Evolutionary conservation across 2,113 vertebrate species (phyloP).

Genomic region (Turdus rufiventris): DNA sequence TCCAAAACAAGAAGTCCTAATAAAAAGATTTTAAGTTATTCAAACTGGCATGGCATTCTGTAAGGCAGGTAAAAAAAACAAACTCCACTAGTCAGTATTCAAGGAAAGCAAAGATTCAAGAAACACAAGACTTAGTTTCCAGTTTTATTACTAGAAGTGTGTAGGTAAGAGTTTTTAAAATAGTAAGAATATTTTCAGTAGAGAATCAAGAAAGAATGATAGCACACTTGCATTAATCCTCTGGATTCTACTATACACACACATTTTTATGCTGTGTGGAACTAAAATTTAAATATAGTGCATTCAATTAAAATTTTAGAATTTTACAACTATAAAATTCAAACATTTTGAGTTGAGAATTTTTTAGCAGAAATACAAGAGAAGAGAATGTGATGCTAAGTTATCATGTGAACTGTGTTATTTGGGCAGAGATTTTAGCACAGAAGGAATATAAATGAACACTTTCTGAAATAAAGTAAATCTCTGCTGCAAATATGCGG

Average conservation of each 20-base stretch:
- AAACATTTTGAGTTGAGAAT: background rate
- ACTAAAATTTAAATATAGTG: background rate
- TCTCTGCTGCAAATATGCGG: background rate
- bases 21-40: background rate
- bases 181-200: background rate
- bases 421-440: background rate
- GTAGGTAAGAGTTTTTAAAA: background rate
- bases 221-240: background rate
- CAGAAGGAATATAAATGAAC: background rate
- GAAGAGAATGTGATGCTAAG: background rate
- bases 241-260: background rate
- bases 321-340: background rate
- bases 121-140: background rate
- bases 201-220: background rate
- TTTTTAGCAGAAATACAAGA: background rate
- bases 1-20: background rate
- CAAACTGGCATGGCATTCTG: background rate
- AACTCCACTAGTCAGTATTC: rapidly evolving
- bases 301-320: background rate
- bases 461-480: background rate
- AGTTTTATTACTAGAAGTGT: background rate
- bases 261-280: background rate
- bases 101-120: background rate
- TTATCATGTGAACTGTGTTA: background rate
- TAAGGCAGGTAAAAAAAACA: background rate